These are phyloP conservation scores for Plectus sambesii DNA, from an alignment of 1,140 invertebrate genomes.

Conservation along the genomic window DNA sequence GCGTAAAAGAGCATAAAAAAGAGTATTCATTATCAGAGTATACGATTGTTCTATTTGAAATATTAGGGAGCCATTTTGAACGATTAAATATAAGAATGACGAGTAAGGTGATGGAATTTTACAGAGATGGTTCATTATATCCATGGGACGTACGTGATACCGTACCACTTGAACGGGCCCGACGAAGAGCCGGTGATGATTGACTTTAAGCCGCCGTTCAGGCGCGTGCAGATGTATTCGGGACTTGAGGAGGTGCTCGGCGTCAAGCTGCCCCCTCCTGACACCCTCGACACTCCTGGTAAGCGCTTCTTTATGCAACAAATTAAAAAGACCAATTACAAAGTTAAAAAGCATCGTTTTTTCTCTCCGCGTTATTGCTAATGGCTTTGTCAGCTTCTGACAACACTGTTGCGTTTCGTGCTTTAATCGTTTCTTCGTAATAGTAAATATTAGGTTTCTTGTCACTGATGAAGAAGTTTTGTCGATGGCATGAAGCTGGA, in stretches of 20 bases:
- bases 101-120: constrained; percentile 24
- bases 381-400: constrained; percentile 5
- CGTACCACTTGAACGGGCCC: constrained; percentile 82
- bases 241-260: constrained; percentile 72
- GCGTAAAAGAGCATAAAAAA: neutral
- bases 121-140: constrained; percentile 60
- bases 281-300: constrained; percentile 49
- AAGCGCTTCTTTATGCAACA: constrained; percentile 26
- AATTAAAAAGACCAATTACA: constrained; percentile 5
- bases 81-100: too few relatives aligned
- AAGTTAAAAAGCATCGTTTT: constrained; percentile 15
- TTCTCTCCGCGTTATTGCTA: constrained; percentile 7
- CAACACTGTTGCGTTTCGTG: constrained; percentile 2
- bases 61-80: neutral
- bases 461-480: too few relatives aligned
- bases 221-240: constrained; percentile 74
- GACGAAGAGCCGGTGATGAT: constrained; percentile 68
- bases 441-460: too few relatives aligned
- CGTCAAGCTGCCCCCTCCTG: constrained; percentile 65
- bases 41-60: neutral
- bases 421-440: constrained; percentile 6
- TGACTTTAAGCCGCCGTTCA: constrained; percentile 96
- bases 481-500: too few relatives aligned
- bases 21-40: neutral
- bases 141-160: constrained; percentile 61